Evolutionary conservation across 1,140 invertebrate species (phyloP).

Genomic region (Caenorhabditis remanei): DNA sequence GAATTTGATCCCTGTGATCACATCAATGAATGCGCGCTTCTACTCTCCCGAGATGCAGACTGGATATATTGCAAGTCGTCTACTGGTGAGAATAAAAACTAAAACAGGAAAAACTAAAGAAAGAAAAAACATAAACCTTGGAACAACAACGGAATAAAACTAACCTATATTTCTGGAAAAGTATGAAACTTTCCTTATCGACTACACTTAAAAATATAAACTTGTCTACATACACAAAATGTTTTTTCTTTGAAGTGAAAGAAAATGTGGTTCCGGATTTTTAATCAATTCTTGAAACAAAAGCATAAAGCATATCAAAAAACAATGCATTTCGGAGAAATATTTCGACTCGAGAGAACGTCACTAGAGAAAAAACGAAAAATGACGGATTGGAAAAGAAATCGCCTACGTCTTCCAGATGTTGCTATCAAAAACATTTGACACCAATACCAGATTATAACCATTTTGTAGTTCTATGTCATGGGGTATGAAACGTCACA

Average conservation of each 20-base stretch:
- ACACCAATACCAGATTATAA: not conserved
- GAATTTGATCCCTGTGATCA: constrained; percentile 58
- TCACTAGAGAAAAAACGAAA: not conserved
- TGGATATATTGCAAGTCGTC: constrained; percentile 55
- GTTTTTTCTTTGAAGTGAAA: too few species aligned
- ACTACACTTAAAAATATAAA: too few species aligned
- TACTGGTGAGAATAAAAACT: constrained; percentile 43
- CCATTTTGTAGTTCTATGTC: not conserved
- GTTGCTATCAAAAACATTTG: not conserved
- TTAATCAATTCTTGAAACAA: too few species aligned
- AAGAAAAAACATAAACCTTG: too few species aligned
- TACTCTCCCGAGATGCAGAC: constrained; percentile 48
- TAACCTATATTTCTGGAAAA: not conserved
- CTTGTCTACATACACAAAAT: too few species aligned
- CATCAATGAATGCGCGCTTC: constrained; percentile 56
- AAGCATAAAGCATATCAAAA: too few species aligned
- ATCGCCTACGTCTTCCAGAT: not conserved
- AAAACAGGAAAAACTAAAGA: not conserved
- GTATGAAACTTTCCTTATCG: too few species aligned
- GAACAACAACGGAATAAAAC: not conserved
- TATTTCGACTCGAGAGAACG: too few species aligned
- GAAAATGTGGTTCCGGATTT: too few species aligned
- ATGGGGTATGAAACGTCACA: not conserved
- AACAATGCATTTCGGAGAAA: too few species aligned
- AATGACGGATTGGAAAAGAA: not conserved